Percentiles rank a stretch among this genome's conserved stretches.
phyloP scores from a whole-genome alignment of 2,888 invertebrate genomes.

The Entomobrya multifasciata region DNA sequence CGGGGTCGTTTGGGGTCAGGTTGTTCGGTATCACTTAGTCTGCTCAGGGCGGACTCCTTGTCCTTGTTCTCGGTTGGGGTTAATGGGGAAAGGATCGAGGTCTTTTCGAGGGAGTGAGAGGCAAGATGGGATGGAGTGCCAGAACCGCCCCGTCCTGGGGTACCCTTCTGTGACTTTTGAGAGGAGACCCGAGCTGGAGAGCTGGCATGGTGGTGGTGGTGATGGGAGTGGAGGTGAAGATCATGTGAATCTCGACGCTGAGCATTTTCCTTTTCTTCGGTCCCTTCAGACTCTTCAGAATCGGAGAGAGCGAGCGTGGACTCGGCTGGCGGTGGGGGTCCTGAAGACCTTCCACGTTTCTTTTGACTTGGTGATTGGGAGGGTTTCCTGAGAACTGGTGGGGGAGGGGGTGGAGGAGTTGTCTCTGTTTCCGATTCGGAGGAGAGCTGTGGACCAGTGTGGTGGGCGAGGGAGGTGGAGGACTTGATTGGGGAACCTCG shows the following conservation, averaged over 20 bases:
- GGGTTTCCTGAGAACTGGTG: background rate
- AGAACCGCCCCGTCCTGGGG: conserved; percentile 6
- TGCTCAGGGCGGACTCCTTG: conserved; percentile 53
- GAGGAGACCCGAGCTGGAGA: conserved; percentile 16
- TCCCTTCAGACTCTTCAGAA: conserved; percentile 75
- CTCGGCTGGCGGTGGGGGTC: too few relatives aligned
- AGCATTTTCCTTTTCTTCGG: conserved; percentile 79
- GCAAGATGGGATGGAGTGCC: too few relatives aligned
- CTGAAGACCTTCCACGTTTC: conserved; percentile 69
- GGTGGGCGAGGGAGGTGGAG: background rate
- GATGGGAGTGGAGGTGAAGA: conserved; percentile 19
- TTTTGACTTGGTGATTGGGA: conserved; percentile 62
- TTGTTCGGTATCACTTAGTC: conserved; percentile 65
- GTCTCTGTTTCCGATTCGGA: conserved; percentile 77
- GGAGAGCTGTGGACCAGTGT: conserved; percentile 71
- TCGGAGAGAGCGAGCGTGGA: conserved; percentile 78
- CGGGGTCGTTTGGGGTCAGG: conserved; percentile 78
- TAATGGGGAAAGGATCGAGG: conserved; percentile 75
- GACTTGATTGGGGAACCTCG: background rate
- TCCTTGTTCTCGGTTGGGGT: conserved; percentile 77
- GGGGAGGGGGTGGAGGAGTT: background rate
- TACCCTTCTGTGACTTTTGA: background rate
- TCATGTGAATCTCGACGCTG: background rate
- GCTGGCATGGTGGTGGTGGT: background rate
- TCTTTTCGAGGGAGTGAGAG: too few relatives aligned